Evolutionary conservation across 2,797 vertebrate species (phyloP).

Genomic region (Intellagama lesueurii): DNA sequence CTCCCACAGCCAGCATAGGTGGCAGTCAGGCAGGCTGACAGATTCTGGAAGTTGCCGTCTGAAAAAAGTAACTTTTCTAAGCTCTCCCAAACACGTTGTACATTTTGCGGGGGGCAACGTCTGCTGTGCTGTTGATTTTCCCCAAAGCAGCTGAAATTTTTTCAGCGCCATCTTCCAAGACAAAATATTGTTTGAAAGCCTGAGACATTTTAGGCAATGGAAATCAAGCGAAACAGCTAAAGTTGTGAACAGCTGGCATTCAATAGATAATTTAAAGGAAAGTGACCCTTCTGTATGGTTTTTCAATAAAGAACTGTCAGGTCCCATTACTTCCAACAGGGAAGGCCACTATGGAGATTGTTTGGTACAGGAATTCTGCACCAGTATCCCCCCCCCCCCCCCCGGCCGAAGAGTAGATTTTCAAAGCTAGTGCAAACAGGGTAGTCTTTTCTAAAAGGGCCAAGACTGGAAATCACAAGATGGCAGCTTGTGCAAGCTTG

Average conservation of each 20-base stretch:
- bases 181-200: constrained; percentile 64
- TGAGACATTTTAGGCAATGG: constrained; percentile 74
- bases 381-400: constrained; percentile 62
- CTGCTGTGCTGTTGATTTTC: constrained; percentile 70
- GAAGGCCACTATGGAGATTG: constrained; percentile 71
- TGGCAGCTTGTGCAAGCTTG: constrained; percentile 59
- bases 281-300: constrained; percentile 87
- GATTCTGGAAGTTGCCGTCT: neutral
- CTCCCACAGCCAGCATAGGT: neutral
- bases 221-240: constrained; percentile 74
- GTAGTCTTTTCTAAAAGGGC: constrained; percentile 6
- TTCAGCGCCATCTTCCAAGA: constrained; percentile 45
- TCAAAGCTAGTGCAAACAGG: constrained; percentile 11
- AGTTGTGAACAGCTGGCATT: constrained; percentile 84
- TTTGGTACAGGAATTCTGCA: constrained; percentile 77
- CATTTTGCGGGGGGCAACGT: constrained; percentile 46
- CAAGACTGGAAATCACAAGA: constrained; percentile 62
- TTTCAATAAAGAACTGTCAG: constrained; percentile 87
- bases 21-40: neutral
- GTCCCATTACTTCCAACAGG: constrained; percentile 84
- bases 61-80: neutral
- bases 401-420: constrained; percentile 47
- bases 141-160: constrained; percentile 51
- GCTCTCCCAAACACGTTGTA: constrained; percentile 46
- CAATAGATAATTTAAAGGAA: constrained; percentile 86